phyloP scores from a whole-genome alignment of 2,888 invertebrate genomes.

The Meiosimyza platycephala region DNA sequence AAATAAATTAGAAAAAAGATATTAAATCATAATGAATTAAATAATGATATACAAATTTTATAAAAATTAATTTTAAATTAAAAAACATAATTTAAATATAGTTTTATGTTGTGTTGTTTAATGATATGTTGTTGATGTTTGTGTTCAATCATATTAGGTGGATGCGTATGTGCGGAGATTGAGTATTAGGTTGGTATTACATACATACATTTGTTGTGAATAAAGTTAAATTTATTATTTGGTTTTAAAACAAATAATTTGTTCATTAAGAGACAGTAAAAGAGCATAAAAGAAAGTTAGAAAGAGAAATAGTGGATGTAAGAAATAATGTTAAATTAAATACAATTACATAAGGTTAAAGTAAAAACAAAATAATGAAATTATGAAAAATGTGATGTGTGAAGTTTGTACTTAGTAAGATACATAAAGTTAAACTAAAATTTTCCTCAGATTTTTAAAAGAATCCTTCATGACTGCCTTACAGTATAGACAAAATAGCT shows the following conservation, averaged over 20 bases:
- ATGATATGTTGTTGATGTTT: slow-evolving; percentile 13
- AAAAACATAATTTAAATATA: not conserved
- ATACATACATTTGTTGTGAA: slow-evolving; percentile 39
- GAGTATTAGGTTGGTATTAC: slow-evolving; percentile 29
- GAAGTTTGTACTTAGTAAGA: too few relatives aligned
- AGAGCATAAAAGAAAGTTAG: slow-evolving; percentile 41
- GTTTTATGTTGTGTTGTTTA: slow-evolving; percentile 6
- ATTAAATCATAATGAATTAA: slow-evolving; percentile 31
- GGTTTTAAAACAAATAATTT: slow-evolving; percentile 38
- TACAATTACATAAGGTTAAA: too few relatives aligned
- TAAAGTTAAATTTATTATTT: slow-evolving; percentile 36
- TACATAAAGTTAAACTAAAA: too few relatives aligned
- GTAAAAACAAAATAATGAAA: too few relatives aligned
- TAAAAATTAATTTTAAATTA: slow-evolving; percentile 23
- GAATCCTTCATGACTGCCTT: too few relatives aligned
- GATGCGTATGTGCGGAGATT: slow-evolving; percentile 31
- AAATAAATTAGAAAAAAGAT: slow-evolving; percentile 42
- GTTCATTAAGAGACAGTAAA: slow-evolving; percentile 42
- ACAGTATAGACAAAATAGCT: too few relatives aligned
- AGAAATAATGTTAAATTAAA: slow-evolving; percentile 54
- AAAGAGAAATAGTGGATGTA: slow-evolving; percentile 52
- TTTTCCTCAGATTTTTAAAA: too few relatives aligned
- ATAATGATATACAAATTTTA: slow-evolving; percentile 21
- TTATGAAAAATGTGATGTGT: too few relatives aligned
- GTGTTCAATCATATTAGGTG: slow-evolving; percentile 33